These are phyloP conservation scores for Epinotia demarniana DNA, from an alignment of 2,888 invertebrate genomes.

Conservation along the genomic window DNA sequence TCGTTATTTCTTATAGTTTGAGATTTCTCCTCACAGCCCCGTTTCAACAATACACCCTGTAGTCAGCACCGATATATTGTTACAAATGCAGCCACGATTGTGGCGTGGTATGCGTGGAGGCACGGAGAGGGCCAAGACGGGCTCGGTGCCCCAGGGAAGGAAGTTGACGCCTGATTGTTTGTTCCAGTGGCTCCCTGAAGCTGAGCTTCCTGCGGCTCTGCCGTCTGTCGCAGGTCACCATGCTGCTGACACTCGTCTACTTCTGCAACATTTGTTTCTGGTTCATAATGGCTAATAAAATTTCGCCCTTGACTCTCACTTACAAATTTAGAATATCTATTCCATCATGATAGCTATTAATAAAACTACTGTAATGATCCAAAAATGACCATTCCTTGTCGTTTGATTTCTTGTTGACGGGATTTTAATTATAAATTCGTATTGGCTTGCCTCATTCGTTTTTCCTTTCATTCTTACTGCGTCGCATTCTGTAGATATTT, in stretches of 20 bases:
- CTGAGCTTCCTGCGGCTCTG: conserved; percentile 73
- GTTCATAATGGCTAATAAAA: conserved; percentile 75
- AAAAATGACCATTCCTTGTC: not conserved
- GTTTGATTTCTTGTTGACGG: not conserved
- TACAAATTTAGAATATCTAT: conserved; percentile 68
- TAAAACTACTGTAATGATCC: conserved; percentile 45
- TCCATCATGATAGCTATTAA: conserved; percentile 52
- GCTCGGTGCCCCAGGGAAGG: not conserved
- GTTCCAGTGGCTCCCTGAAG: conserved; percentile 74
- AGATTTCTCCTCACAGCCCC: too few species aligned
- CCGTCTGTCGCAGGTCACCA: conserved; percentile 75
- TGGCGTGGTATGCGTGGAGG: too few species aligned
- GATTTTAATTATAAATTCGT: too few species aligned
- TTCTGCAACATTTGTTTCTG: conserved; percentile 78
- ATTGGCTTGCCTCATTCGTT: too few species aligned
- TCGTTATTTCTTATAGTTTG: too few species aligned
- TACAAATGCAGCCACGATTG: too few species aligned
- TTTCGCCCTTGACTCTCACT: conserved; percentile 64
- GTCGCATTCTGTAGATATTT: too few species aligned
- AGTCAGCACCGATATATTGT: too few species aligned
- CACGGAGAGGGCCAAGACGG: too few species aligned
- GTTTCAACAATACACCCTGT: too few species aligned
- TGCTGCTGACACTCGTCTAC: conserved; percentile 74
- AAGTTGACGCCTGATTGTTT: conserved; percentile 36
- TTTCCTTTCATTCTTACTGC: too few species aligned